Conservation (phyloP, 2,797 vertebrate species). For the Yasuhikotakia modesta region DNA sequence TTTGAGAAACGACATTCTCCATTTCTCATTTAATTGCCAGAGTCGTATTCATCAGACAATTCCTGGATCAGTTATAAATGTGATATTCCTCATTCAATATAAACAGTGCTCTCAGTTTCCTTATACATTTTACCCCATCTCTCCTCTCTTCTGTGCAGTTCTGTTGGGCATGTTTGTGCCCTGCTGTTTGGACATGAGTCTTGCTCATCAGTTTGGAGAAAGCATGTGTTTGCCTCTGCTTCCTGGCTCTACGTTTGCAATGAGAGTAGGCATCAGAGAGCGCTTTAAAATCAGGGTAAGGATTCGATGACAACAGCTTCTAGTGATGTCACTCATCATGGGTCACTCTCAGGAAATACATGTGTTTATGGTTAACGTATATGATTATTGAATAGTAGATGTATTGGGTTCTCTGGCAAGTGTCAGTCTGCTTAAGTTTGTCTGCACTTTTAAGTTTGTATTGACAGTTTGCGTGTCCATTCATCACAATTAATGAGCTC, state of each 20-base stretch:
- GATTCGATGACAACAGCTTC: neutral
- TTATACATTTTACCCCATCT: neutral
- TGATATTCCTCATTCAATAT: neutral
- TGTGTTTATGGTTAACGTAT: too few relatives aligned
- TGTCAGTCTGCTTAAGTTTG: too few relatives aligned
- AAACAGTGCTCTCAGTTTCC: neutral
- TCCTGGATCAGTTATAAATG: neutral
- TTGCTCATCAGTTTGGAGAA: constrained; percentile 83
- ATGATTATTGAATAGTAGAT: too few relatives aligned
- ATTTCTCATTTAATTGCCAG: neutral
- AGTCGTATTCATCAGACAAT: neutral
- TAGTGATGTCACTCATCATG: neutral
- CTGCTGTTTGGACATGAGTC: constrained; percentile 80
- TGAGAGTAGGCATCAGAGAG: constrained; percentile 85
- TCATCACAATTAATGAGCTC: too few relatives aligned
- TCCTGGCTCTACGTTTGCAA: constrained; percentile 82
- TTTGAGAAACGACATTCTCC: neutral
- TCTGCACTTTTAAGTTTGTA: too few relatives aligned
- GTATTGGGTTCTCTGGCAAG: too few relatives aligned
- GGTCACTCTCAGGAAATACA: neutral
- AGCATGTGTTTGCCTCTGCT: constrained; percentile 82
- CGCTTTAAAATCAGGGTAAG: constrained; percentile 85
- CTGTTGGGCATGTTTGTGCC: constrained; percentile 76
- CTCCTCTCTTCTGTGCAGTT: constrained; percentile 68
- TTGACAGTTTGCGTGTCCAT: too few relatives aligned